Percentiles rank a stretch among this genome's conserved stretches.
phyloP scores from a whole-genome alignment of 2,888 invertebrate genomes.

The Drosophila peninsularis region DNA sequence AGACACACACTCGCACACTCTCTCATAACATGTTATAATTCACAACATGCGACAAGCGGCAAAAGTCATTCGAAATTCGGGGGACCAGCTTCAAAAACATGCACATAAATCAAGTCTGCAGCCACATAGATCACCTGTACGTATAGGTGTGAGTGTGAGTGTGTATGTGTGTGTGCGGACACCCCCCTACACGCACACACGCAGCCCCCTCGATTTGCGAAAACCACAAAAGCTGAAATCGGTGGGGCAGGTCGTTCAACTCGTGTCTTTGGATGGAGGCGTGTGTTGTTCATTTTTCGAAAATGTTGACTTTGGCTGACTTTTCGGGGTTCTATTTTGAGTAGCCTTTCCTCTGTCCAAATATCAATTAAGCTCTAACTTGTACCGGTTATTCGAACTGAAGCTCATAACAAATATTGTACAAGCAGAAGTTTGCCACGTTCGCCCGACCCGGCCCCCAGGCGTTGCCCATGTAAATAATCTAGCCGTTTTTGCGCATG shows the following conservation, averaged over 20 bases:
- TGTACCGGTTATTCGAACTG: constrained; percentile 22
- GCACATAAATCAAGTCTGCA: constrained; percentile 60
- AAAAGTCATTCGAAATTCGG: constrained; percentile 56
- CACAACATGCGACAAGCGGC: constrained; percentile 47
- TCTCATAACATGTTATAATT: constrained; percentile 41
- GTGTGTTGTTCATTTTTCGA: constrained; percentile 25
- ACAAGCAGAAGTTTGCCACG: constrained; percentile 18
- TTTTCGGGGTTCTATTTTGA: constrained; percentile 28
- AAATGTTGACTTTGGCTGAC: constrained; percentile 17
- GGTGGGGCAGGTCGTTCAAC: constrained; percentile 37
- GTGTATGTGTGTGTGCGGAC: background rate
- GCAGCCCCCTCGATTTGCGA: constrained; percentile 7
- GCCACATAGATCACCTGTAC: constrained; percentile 59
- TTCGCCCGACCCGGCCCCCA: background rate
- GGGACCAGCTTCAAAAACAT: constrained; percentile 56
- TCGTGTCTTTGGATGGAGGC: constrained; percentile 10
- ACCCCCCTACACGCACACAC: background rate
- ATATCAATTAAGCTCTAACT: constrained; percentile 46
- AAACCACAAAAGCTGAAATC: constrained; percentile 14
- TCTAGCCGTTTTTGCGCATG: constrained; percentile 53
- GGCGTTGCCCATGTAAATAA: constrained; percentile 47
- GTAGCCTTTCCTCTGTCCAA: constrained; percentile 25
- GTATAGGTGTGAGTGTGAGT: background rate
- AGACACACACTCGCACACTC: background rate
- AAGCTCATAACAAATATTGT: constrained; percentile 36